Conservation (phyloP, 2,113 vertebrate genomes). For the Macaca mulatta region DNA sequence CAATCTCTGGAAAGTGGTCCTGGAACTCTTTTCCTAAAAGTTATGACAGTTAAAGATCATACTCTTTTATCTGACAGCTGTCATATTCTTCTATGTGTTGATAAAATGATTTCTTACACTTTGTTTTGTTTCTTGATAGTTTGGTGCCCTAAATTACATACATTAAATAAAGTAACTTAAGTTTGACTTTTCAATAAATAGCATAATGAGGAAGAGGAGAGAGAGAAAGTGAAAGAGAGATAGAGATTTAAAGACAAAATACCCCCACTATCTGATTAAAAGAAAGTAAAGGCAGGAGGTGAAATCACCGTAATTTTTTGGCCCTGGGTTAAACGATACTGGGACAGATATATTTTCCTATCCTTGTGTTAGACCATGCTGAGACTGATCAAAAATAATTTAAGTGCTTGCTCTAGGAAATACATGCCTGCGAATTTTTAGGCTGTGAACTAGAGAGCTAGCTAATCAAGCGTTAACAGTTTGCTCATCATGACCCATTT, state of each 20-base stretch:
- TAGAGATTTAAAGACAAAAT: neutral
- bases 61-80: neutral
- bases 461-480: neutral
- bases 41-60: neutral
- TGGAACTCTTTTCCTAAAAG: neutral
- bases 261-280: neutral
- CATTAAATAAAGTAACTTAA: neutral
- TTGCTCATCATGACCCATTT: neutral
- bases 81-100: neutral
- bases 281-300: neutral
- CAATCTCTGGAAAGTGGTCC: neutral
- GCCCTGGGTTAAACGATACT: neutral
- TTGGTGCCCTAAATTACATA: neutral
- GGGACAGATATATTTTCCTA: neutral
- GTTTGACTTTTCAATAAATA: neutral
- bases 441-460: neutral
- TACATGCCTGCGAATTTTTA: neutral
- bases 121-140: neutral
- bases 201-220: neutral
- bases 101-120: neutral
- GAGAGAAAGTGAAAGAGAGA: neutral
- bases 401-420: neutral
- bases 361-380: neutral
- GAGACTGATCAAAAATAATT: too few species aligned
- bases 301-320: neutral